A percentile compares a stretch with the other conserved stretches of the same genome.
phyloP scores from a whole-genome alignment of 2,888 invertebrate species.

The Cephus nigrinus region DNA sequence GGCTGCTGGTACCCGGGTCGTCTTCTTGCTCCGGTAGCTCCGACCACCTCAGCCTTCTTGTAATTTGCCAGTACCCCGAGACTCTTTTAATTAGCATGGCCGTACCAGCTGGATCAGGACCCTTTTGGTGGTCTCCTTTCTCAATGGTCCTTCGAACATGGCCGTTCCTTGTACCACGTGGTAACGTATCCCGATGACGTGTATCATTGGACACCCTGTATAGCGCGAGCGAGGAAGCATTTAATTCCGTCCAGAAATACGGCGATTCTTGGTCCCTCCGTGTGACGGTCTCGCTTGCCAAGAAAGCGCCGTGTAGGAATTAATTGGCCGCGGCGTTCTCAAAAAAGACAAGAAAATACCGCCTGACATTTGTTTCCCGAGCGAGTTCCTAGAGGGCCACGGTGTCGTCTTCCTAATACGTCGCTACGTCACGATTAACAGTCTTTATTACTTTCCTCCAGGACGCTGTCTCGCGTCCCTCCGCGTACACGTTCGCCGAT shows the following conservation, averaged over 20 bases:
- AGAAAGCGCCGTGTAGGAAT: conserved; percentile 14
- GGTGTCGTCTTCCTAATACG: background rate
- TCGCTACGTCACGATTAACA: background rate
- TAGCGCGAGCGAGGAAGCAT: conserved; percentile 10
- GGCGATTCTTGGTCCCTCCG: background rate
- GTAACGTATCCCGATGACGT: background rate
- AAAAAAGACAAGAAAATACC: conserved; percentile 5
- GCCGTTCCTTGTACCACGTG: background rate
- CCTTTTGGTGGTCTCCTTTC: background rate
- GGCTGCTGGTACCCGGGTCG: background rate
- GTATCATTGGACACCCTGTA: background rate
- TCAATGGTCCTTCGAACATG: background rate
- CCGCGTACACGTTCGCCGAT: background rate
- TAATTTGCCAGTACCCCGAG: background rate
- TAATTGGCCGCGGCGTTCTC: conserved; percentile 15
- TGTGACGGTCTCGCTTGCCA: conserved; percentile 3
- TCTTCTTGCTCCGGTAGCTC: background rate
- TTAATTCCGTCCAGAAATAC: conserved; percentile 17
- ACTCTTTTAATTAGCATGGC: background rate
- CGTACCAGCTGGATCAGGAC: background rate
- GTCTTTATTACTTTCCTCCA: background rate
- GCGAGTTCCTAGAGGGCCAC: background rate
- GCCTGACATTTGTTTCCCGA: conserved; percentile 12
- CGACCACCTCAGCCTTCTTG: background rate
- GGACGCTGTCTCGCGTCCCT: background rate